phyloP scores from a whole-genome alignment of 1,140 invertebrate species.

The Lucilia cuprina region DNA sequence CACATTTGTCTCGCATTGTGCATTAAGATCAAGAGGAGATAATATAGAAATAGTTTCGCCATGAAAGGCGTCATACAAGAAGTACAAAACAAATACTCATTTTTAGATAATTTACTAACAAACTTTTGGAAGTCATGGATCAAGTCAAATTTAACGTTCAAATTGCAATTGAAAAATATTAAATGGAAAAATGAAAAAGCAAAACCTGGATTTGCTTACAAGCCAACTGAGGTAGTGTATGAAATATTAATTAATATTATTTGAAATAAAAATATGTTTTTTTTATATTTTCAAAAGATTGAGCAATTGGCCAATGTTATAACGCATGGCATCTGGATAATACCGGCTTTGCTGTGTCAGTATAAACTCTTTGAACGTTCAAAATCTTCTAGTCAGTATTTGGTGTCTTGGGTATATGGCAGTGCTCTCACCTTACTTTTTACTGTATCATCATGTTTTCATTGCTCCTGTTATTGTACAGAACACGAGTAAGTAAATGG shows the following conservation, averaged over 20 bases:
- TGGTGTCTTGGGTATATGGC: conserved; percentile 86
- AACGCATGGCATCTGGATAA: conserved; percentile 87
- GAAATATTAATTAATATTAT: neutral
- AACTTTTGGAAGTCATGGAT: conserved; percentile 58
- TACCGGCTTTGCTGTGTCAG: conserved; percentile 80
- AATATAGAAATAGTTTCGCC: neutral
- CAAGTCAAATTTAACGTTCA: conserved; percentile 49
- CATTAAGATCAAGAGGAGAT: neutral
- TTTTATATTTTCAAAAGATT: conserved; percentile 65
- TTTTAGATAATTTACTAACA: conserved; percentile 53
- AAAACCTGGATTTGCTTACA: conserved; percentile 66
- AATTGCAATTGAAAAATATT: conserved; percentile 50
- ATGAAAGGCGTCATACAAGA: conserved; percentile 52
- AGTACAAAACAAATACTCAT: conserved; percentile 54
- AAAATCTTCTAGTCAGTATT: conserved; percentile 73
- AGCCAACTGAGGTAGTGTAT: conserved; percentile 64
- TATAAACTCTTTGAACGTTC: conserved; percentile 78
- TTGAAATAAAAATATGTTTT: neutral
- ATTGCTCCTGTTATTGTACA: conserved; percentile 82
- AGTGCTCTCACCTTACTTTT: conserved; percentile 85
- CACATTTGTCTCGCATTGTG: neutral
- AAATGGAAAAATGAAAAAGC: conserved; percentile 68
- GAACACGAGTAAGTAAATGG: conserved; percentile 70
- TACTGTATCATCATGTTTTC: conserved; percentile 89
- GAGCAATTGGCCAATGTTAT: conserved; percentile 92